These are phyloP conservation scores for Anagyrus pseudococci DNA, from an alignment of 2,888 invertebrate species.

Conservation along the genomic window DNA sequence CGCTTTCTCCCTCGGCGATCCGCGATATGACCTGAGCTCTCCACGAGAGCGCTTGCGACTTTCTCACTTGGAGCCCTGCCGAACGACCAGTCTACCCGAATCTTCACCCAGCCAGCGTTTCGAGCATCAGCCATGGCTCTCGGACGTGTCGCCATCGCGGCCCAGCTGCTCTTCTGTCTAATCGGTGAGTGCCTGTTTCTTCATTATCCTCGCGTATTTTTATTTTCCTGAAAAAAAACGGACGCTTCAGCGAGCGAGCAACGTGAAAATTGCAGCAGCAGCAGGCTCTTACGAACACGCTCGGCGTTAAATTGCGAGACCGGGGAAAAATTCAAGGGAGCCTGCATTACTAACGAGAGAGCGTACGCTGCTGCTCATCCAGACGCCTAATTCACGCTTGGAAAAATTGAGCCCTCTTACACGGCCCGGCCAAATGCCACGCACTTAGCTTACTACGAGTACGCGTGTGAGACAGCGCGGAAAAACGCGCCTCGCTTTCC, in stretches of 20 bases:
- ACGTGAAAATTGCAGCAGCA: no score
- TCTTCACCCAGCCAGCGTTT: no score
- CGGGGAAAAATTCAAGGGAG: constrained; percentile 20
- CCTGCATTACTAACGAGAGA: constrained; percentile 29
- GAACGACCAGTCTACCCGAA: no score
- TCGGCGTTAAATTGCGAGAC: constrained; percentile 31
- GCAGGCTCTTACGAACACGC: no score
- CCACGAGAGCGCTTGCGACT: not conserved
- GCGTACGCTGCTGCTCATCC: constrained; percentile 10
- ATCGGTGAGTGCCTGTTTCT: constrained; percentile 51
- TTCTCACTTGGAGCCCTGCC: not conserved
- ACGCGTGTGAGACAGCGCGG: no score
- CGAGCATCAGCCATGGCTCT: constrained; percentile 44
- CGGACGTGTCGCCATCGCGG: constrained; percentile 43
- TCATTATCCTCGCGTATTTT: constrained; percentile 19
- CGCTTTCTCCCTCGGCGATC: no score
- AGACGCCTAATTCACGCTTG: constrained; percentile 32
- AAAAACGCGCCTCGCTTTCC: no score
- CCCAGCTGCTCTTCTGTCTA: constrained; percentile 50
- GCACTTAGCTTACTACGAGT: no score
- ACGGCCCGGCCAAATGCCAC: no score
- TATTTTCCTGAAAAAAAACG: not conserved
- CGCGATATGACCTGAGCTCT: not conserved
- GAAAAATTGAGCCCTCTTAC: constrained; percentile 1
- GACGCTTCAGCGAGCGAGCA: no score